Base-by-base conservation (phyloP, 2,888 invertebrate genomes). In the Chrysotoxum bicinctum region DNA sequence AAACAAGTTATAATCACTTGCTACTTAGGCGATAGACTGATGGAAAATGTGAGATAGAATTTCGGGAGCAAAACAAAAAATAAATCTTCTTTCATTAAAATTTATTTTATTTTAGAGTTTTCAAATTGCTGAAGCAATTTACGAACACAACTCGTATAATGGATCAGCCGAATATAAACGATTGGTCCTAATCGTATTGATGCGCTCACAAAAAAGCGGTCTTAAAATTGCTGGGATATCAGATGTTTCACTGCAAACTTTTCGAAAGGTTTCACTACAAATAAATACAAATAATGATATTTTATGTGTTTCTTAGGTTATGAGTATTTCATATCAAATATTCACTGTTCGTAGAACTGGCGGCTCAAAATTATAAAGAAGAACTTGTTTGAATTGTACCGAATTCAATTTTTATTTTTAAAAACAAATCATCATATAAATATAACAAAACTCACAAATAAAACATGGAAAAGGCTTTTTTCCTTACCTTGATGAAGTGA, bases 301-400 rank as follows among this genome's bases (percentile, higher is more conserved):
- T 5, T 16, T 14, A n/a, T 26, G 9, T 8, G 12, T 10, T 14
- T 19, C 1, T 66, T 76, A 88, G 87, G 87, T 88, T 4, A 52
- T 87, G 26, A 82, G 84, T 56, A 85, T 82, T 26, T 76, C 87
- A 2, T 88, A 87, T 56, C 79, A 87, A 72, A 62, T 88, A 8
- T 88, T 88, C 10, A 81, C 87, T 1, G 80, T 88, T 10, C 60
- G 87, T 0, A 88, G 87, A 37, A 72, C 73, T 12, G 45, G 45
- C 4, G 1, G 45, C 5, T 37, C 37, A 3, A 19, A 45, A 10
- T 19, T 5, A 45, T 19, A 37, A 37, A 37, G n/a, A 37, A 14
- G 12, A 10, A 35, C 4, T 2, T 26, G 26, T 26, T 3, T 26
- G 7, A 26, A 3, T 26, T 3, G 4, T 2, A 6, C 7, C 4